phyloP scores from a whole-genome alignment of 2,888 invertebrate species.

The Dicycla oo region DNA sequence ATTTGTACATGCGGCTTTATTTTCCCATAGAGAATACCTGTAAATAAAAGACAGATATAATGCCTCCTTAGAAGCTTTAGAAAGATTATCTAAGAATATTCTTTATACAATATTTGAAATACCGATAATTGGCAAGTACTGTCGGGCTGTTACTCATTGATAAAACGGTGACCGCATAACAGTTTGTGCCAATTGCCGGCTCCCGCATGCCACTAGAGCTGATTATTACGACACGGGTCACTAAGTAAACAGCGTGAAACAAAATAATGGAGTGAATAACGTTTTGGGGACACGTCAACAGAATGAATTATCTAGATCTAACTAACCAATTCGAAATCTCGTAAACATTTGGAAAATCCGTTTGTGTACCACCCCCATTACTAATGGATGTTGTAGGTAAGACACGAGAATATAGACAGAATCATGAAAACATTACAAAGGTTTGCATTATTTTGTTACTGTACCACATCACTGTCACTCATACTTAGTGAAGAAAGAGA shows the following conservation, averaged over 20 bases:
- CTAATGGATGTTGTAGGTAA: background rate
- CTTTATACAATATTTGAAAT: conserved; percentile 36
- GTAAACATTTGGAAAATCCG: background rate
- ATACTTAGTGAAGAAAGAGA: conserved; percentile 1
- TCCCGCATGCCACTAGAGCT: conserved; percentile 66
- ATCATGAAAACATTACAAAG: background rate
- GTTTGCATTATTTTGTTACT: conserved; percentile 4
- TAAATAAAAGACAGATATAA: background rate
- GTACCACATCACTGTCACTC: conserved; percentile 3
- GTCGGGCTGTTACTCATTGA: conserved; percentile 65
- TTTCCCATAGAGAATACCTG: conserved; percentile 4
- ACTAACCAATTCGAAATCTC: conserved; percentile 13
- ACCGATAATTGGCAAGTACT: conserved; percentile 50
- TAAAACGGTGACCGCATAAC: conserved; percentile 74
- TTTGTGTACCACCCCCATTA: background rate
- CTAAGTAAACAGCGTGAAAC: conserved; percentile 52
- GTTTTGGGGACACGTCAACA: conserved; percentile 38
- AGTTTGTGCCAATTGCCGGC: conserved; percentile 73
- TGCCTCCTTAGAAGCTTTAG: background rate
- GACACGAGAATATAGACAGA: conserved; percentile 6
- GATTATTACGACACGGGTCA: conserved; percentile 66
- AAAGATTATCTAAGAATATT: conserved; percentile 16
- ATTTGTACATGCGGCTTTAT: conserved; percentile 16
- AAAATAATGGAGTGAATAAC: conserved; percentile 48
- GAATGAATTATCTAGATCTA: conserved; percentile 34